Conservation (phyloP, 2,113 vertebrate species). For the Nematolebias whitei region DNA sequence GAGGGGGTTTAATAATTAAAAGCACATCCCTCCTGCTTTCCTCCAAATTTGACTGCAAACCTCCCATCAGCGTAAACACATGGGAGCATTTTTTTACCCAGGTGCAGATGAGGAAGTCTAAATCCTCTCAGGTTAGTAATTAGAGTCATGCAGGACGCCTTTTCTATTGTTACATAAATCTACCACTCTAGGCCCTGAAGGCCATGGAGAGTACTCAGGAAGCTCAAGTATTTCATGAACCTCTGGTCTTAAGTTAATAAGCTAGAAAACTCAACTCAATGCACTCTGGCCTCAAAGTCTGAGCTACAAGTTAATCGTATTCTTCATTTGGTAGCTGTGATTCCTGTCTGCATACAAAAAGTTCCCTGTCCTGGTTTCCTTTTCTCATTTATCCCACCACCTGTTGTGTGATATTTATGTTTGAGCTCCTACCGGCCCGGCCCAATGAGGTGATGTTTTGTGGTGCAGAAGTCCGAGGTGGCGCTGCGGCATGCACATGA, state of each 20-base stretch:
- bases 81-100: constrained; percentile 58
- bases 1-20: constrained; percentile 61
- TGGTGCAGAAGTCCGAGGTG: constrained; percentile 68
- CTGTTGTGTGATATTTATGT: constrained; percentile 43
- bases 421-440: constrained; percentile 56
- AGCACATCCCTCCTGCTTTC: constrained; percentile 30
- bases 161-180: constrained; percentile 63
- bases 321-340: constrained; percentile 5
- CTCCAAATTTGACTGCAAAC: constrained; percentile 31
- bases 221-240: constrained; percentile 34
- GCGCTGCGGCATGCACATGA: constrained; percentile 65
- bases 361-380: constrained; percentile 24
- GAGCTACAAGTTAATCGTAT: constrained; percentile 14
- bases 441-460: constrained; percentile 65
- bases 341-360: constrained; percentile 37
- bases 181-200: constrained; percentile 32
- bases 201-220: constrained; percentile 28
- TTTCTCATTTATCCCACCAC: constrained; percentile 24
- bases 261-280: background rate
- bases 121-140: constrained; percentile 67
- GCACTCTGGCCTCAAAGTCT: background rate
- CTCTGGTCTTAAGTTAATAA: constrained; percentile 22
- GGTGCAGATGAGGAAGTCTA: constrained; percentile 38
- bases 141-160: constrained; percentile 51
- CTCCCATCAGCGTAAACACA: constrained; percentile 53